phyloP scores from a whole-genome alignment of 2,797 vertebrate species.

The Babyrousa celebensis region DNA sequence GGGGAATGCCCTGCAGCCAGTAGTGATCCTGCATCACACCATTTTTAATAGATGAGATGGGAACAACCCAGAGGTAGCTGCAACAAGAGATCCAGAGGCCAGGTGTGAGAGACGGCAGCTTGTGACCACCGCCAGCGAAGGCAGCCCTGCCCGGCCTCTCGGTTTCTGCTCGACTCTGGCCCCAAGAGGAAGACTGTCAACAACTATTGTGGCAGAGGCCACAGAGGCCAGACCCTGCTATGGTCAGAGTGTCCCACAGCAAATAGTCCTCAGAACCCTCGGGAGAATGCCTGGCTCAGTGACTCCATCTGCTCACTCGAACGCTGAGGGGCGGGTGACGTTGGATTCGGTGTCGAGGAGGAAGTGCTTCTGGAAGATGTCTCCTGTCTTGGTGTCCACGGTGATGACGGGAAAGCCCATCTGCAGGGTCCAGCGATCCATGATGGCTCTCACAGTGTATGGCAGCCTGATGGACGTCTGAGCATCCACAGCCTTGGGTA shows the following conservation, averaged over 20 bases:
- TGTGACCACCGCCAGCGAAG: fast-evolving
- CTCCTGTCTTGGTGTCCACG: constrained; percentile 92
- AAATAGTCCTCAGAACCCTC: not conserved
- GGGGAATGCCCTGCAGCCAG: constrained; percentile 91
- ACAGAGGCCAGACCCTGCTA: not conserved
- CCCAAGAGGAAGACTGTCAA: no score
- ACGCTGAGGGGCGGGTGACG: constrained; percentile 93
- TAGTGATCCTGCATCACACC: fast-evolving
- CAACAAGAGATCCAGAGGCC: not conserved
- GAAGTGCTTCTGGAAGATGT: constrained; percentile 95
- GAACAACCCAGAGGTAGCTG: constrained; percentile 96
- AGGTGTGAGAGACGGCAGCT: not conserved
- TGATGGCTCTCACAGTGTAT: constrained; percentile 91
- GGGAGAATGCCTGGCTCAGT: fast-evolving
- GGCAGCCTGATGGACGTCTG: constrained; percentile 85
- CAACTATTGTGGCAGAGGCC: not conserved
- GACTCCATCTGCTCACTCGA: constrained; percentile 91
- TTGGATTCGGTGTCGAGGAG: constrained; percentile 92
- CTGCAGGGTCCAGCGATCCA: constrained; percentile 97
- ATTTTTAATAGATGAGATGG: constrained; percentile 92
- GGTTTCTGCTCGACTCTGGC: not conserved
- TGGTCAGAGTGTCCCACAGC: not conserved
- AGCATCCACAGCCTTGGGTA: constrained; percentile 90
- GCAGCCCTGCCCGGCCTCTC: not conserved
- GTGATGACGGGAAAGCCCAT: constrained; percentile 98